phyloP scores from a whole-genome alignment of 2,888 invertebrate species.

The Apamea sordens region DNA sequence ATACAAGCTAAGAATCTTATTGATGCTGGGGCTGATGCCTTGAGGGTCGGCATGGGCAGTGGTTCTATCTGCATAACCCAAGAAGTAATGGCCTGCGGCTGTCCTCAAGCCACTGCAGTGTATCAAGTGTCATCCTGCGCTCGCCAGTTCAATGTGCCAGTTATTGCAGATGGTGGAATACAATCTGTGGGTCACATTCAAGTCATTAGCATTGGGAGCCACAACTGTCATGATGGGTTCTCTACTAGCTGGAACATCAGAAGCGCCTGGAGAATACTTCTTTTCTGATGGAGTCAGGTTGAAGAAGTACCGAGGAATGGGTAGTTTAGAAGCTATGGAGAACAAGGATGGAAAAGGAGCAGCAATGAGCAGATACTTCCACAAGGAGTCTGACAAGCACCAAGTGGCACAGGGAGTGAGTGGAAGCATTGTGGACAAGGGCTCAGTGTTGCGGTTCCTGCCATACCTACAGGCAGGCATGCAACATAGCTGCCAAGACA shows the following conservation, averaged over 20 bases:
- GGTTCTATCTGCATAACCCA: conserved; percentile 99
- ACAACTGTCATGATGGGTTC: conserved; percentile 99
- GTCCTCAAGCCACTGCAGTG: conserved; percentile 99
- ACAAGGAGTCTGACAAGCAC: conserved; percentile 98
- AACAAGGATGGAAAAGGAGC: conserved; percentile 95
- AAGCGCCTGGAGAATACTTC: conserved; percentile 99
- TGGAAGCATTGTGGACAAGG: conserved; percentile 99
- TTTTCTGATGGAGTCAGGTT: conserved; percentile 99
- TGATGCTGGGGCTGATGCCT: conserved; percentile 98
- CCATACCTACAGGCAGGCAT: conserved; percentile 98
- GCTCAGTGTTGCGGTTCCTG: conserved; percentile 98
- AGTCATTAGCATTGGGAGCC: conserved; percentile 97
- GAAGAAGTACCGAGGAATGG: conserved; percentile 99
- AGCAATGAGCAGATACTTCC: conserved; percentile 95
- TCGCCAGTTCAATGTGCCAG: conserved; percentile 96
- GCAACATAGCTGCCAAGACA: conserved; percentile 99
- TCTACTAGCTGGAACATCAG: conserved; percentile 98
- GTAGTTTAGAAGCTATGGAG: conserved; percentile 99
- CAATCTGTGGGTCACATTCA: conserved; percentile 99
- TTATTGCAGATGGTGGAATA: conserved; percentile 99
- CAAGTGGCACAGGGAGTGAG: conserved; percentile 99
- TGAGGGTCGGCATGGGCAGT: conserved; percentile 99
- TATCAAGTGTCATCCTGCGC: conserved; percentile 98
- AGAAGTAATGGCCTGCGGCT: conserved; percentile 99
- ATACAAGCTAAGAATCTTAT: conserved; percentile 99